A percentile compares a stretch with the other conserved stretches of the same genome.
These are phyloP conservation scores for Silurus glanis DNA, from an alignment of 2,113 vertebrate species.

Conservation along the genomic window DNA sequence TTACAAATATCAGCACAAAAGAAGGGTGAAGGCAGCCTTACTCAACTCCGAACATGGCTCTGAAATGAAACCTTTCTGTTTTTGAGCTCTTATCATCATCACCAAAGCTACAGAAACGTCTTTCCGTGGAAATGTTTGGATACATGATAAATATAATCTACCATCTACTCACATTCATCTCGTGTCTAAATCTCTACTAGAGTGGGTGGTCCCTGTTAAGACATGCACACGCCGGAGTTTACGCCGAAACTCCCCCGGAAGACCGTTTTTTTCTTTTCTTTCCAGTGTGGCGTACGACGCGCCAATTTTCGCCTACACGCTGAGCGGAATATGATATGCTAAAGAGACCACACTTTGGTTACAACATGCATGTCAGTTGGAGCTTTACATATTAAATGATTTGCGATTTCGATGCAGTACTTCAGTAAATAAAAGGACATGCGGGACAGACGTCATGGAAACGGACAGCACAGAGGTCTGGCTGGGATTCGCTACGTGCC, in stretches of 20 bases:
- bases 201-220: slow-evolving; percentile 29
- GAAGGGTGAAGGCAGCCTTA: background rate
- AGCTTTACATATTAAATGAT: slow-evolving; percentile 15
- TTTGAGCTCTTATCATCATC: background rate
- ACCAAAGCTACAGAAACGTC: background rate
- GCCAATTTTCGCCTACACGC: slow-evolving; percentile 22
- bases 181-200: slow-evolving; percentile 11
- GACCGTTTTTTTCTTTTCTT: slow-evolving; percentile 18
- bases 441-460: background rate
- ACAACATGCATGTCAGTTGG: slow-evolving; percentile 62
- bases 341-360: slow-evolving; percentile 59
- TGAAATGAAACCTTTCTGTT: background rate
- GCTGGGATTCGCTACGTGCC: background rate
- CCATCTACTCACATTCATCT: background rate
- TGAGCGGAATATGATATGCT: slow-evolving; percentile 24
- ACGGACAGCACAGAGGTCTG: background rate
- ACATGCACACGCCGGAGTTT: slow-evolving; percentile 47
- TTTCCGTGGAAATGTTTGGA: background rate
- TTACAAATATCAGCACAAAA: too few species aligned
- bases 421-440: background rate
- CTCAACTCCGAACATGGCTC: slow-evolving; percentile 1
- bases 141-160: slow-evolving; percentile 3
- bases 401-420: background rate
- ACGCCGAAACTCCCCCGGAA: slow-evolving; percentile 40
- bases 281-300: slow-evolving; percentile 7